Evolutionary conservation across 1,140 invertebrate genomes (phyloP).

Genomic region (Zeugodacus cucurbitae): DNA sequence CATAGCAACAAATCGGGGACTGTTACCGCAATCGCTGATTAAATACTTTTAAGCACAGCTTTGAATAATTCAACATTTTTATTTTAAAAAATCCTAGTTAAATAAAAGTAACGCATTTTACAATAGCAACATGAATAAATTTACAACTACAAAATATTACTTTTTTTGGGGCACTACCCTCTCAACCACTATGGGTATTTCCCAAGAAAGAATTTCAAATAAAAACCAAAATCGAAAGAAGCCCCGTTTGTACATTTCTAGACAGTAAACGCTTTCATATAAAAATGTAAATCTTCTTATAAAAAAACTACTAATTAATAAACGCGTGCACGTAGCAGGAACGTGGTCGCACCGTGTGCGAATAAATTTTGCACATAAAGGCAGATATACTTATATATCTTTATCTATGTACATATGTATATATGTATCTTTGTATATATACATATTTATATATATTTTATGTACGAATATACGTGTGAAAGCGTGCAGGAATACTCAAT

Average conservation of each 20-base stretch:
- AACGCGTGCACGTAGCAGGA: background rate
- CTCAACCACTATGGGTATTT: background rate
- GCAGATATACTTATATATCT: background rate
- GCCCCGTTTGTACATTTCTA: background rate
- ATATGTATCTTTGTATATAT: background rate
- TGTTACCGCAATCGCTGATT: too few species aligned
- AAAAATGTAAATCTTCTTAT: background rate
- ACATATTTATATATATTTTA: background rate
- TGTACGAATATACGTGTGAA: background rate
- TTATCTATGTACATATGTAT: background rate
- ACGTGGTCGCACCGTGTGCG: background rate
- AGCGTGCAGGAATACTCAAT: constrained; percentile 28
- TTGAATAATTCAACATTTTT: too few species aligned
- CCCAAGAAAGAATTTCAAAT: background rate
- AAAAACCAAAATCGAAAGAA: background rate
- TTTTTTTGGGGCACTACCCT: background rate
- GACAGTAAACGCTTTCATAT: background rate
- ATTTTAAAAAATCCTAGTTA: too few species aligned
- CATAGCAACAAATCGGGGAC: too few species aligned
- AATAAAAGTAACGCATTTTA: too few species aligned
- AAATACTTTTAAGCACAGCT: too few species aligned
- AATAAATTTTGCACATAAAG: background rate
- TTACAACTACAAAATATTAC: background rate
- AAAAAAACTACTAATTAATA: constrained; percentile 12
- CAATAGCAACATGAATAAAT: too few species aligned